A percentile compares a stretch with the other conserved stretches of the same genome.
Evolutionary conservation across 2,888 invertebrate genomes (phyloP).

Genomic region (Cryptocephalus moraei): DNA sequence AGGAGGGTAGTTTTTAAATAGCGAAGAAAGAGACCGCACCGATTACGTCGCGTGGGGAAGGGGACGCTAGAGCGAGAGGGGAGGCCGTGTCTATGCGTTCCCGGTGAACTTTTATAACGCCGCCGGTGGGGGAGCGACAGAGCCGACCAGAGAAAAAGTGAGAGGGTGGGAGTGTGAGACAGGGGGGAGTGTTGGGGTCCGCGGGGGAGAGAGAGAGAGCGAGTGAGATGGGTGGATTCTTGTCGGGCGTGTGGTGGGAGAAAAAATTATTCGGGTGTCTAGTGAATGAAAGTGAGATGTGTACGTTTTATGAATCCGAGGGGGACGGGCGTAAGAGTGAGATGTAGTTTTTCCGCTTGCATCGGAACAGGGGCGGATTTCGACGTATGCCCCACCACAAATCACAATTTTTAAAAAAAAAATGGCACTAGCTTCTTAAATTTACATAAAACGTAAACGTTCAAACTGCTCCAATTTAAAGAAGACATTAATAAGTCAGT

Average conservation of each 20-base stretch:
- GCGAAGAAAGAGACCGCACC: conserved; percentile 35
- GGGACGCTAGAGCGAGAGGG: conserved; percentile 7
- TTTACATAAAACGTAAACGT: too few species aligned
- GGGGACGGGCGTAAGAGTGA: conserved; percentile 27
- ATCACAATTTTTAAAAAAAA: too few species aligned
- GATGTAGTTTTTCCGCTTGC: conserved; percentile 16
- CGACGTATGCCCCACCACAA: neutral
- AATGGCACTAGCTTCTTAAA: too few species aligned
- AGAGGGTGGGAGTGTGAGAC: conserved; percentile 7
- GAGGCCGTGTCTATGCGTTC: conserved; percentile 15
- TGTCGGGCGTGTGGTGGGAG: conserved; percentile 29
- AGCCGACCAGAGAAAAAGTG: neutral
- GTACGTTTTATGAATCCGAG: conserved; percentile 27
- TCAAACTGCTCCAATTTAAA: too few species aligned
- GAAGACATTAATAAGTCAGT: too few species aligned
- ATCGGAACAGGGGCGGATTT: conserved; percentile 19
- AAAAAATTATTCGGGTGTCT: conserved; percentile 31
- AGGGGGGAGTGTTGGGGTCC: conserved; percentile 2
- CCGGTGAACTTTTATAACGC: conserved; percentile 38
- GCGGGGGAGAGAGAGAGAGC: conserved; percentile 9
- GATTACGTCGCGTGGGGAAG: conserved; percentile 8
- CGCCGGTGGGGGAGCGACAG: conserved; percentile 10
- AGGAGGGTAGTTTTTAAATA: conserved; percentile 42
- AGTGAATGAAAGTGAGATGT: conserved; percentile 32
- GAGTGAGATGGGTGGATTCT: conserved; percentile 17